These are phyloP conservation scores for Blastobasis lacticolella DNA, from an alignment of 2,888 invertebrate genomes.

Conservation along the genomic window DNA sequence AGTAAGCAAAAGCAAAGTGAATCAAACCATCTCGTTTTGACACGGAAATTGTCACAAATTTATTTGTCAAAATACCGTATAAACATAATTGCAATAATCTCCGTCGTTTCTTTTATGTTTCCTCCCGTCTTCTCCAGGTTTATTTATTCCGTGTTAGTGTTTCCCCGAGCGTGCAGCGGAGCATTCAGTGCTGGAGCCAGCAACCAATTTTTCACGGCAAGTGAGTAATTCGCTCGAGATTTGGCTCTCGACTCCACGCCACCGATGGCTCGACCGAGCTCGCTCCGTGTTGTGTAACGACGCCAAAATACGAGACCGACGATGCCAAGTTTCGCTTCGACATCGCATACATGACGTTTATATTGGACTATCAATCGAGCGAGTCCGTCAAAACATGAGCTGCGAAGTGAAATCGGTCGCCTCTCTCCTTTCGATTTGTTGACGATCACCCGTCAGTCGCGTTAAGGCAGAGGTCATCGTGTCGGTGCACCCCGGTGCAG, in stretches of 20 bases:
- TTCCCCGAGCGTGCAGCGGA: constrained; percentile 16
- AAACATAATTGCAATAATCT: constrained; percentile 49
- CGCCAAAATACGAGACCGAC: constrained; percentile 50
- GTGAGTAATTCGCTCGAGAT: constrained; percentile 42
- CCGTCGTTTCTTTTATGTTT: constrained; percentile 59
- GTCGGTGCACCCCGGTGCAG: background rate
- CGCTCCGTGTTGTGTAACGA: constrained; percentile 66
- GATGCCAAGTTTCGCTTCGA: constrained; percentile 54
- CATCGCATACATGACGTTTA: constrained; percentile 27
- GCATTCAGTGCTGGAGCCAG: constrained; percentile 7
- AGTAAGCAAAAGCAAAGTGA: constrained; percentile 3
- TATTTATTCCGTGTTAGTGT: constrained; percentile 32
- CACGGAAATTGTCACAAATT: constrained; percentile 44
- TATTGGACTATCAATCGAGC: constrained; percentile 5
- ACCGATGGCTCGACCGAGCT: constrained; percentile 44
- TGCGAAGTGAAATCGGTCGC: constrained; percentile 22
- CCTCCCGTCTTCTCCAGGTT: constrained; percentile 39
- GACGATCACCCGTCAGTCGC: background rate
- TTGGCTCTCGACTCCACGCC: constrained; percentile 64
- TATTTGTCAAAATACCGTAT: constrained; percentile 67
- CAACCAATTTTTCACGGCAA: constrained; percentile 4
- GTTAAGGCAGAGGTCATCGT: background rate
- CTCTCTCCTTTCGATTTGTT: constrained; percentile 20
- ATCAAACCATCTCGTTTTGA: constrained; percentile 9
- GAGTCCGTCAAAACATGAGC: constrained; percentile 24